Evolutionary conservation across 2,888 invertebrate genomes (phyloP).

Genomic region (Erannis defoliaria): DNA sequence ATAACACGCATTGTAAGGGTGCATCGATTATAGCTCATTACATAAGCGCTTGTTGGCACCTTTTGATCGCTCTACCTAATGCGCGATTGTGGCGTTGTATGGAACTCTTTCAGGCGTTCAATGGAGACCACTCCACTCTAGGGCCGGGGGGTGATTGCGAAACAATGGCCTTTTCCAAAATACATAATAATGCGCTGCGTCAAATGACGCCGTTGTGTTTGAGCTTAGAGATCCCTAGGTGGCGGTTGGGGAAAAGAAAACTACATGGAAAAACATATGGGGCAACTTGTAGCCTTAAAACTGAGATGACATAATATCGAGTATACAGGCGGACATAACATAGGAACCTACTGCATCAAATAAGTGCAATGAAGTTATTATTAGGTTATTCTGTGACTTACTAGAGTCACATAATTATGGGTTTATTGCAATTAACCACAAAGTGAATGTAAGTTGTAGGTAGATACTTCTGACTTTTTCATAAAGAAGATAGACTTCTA

Average conservation of each 20-base stretch:
- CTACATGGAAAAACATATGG: not conserved
- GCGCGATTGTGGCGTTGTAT: slow-evolving; percentile 58
- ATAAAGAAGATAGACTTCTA: too few species aligned
- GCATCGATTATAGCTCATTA: slow-evolving; percentile 63
- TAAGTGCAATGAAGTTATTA: too few species aligned
- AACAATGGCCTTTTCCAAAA: slow-evolving; percentile 85
- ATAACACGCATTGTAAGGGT: slow-evolving; percentile 40
- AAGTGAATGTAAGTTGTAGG: too few species aligned
- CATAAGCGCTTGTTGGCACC: slow-evolving; percentile 73
- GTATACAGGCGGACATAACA: too few species aligned
- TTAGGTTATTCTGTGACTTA: too few species aligned
- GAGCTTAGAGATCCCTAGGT: slow-evolving; percentile 70
- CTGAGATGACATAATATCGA: too few species aligned
- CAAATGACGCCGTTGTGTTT: slow-evolving; percentile 77
- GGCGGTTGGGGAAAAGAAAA: slow-evolving; percentile 13
- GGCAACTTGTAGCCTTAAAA: too few species aligned
- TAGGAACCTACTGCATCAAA: not conserved
- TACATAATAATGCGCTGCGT: slow-evolving; percentile 84
- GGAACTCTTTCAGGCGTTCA: slow-evolving; percentile 63
- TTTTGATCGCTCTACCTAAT: slow-evolving; percentile 62
- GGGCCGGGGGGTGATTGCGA: slow-evolving; percentile 79
- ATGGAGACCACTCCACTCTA: slow-evolving; percentile 71
- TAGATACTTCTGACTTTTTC: too few species aligned
- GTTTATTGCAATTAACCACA: too few species aligned
- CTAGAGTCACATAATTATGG: too few species aligned